Conservation (phyloP, 2,113 vertebrate species). For the Urocitellus parryii region DNA sequence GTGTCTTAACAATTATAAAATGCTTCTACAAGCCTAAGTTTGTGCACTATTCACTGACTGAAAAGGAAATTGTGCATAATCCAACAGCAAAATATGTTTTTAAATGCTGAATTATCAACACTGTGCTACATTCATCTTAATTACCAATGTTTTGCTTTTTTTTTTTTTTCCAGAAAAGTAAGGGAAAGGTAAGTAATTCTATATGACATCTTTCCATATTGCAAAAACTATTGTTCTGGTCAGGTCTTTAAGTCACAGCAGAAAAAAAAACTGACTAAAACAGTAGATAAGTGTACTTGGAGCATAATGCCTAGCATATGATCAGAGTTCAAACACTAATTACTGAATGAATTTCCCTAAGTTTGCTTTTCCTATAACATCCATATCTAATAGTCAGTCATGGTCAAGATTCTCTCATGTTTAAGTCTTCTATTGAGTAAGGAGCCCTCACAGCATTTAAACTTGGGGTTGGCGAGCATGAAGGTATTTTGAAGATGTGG, state of each 20-base stretch:
- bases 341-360: slow-evolving; percentile 28
- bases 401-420: background rate
- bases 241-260: too few relatives aligned
- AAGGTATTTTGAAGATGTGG: background rate
- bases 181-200: slow-evolving; percentile 7
- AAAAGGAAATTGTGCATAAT: slow-evolving; percentile 19
- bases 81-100: slow-evolving; percentile 26
- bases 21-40: background rate
- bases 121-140: background rate
- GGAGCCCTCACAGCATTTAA: background rate
- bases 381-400: background rate
- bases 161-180: background rate
- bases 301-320: background rate
- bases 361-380: slow-evolving; percentile 9
- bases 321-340: background rate
- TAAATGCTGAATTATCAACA: slow-evolving; percentile 4
- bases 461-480: background rate
- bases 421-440: slow-evolving; percentile 29
- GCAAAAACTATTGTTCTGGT: background rate
- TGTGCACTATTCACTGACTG: background rate
- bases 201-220: background rate
- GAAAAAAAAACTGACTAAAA: too few relatives aligned
- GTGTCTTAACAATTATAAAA: background rate
- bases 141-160: background rate
- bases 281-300: background rate